Percentiles rank a stretch among this genome's conserved stretches.
Evolutionary conservation across 2,888 invertebrate species (phyloP).

Genomic region (Protodeltote pygarga): DNA sequence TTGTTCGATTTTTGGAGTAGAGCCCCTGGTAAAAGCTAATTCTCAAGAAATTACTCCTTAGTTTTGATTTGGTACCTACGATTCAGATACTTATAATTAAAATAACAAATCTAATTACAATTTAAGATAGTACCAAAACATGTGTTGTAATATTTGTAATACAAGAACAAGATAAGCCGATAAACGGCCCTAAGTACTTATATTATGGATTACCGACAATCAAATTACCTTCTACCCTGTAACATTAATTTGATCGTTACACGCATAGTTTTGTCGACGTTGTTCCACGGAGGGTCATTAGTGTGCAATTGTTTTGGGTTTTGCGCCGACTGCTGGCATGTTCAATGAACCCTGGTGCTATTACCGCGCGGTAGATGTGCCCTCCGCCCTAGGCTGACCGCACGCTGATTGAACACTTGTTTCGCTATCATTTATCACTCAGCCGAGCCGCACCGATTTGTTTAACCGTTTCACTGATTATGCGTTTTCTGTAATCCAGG

Average conservation of each 20-base stretch:
- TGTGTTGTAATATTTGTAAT: no score
- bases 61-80: no score
- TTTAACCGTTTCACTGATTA: slow-evolving; percentile 46
- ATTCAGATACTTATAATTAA: no score
- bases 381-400: slow-evolving; percentile 64
- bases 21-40: no score
- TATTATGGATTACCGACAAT: slow-evolving; percentile 11
- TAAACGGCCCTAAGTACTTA: neutral
- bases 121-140: no score
- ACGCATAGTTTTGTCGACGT: slow-evolving; percentile 40
- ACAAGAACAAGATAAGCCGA: no score
- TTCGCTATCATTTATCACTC: slow-evolving; percentile 67
- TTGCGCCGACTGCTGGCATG: slow-evolving; percentile 57
- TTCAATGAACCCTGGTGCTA: slow-evolving; percentile 55
- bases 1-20: no score
- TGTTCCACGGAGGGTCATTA: slow-evolving; percentile 64
- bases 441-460: slow-evolving; percentile 46
- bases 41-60: no score
- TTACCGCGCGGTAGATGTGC: slow-evolving; percentile 54
- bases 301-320: slow-evolving; percentile 75
- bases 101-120: no score
- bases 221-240: slow-evolving; percentile 29
- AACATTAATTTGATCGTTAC: slow-evolving; percentile 45
- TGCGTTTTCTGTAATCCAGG: slow-evolving; percentile 27
- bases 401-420: slow-evolving; percentile 82